These are phyloP conservation scores for Uria lomvia DNA, from an alignment of 2,113 vertebrate species.

Conservation along the genomic window DNA sequence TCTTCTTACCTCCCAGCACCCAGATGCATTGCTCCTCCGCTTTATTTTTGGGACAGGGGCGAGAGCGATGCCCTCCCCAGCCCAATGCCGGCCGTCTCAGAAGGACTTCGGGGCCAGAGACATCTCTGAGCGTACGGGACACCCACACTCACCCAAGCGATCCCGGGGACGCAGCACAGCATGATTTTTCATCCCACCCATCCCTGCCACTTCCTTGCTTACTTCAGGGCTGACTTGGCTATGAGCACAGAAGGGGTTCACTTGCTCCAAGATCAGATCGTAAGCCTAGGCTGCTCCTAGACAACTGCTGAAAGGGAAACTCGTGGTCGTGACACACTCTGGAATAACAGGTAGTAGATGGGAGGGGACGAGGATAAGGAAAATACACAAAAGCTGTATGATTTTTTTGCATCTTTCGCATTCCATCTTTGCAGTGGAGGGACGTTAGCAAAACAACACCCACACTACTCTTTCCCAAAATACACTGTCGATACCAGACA, in stretches of 20 bases:
- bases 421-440: neutral
- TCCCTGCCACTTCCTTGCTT: neutral
- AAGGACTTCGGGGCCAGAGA: neutral
- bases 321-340: neutral
- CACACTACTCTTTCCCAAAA: neutral
- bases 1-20: neutral
- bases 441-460: neutral
- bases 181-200: neutral
- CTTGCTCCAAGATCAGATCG: neutral
- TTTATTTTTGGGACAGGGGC: neutral
- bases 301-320: neutral
- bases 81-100: accelerated
- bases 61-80: neutral
- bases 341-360: neutral
- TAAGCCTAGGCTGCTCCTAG: neutral
- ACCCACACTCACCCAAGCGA: neutral
- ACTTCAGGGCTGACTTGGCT: accelerated
- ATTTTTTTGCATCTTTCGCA: neutral
- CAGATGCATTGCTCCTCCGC: neutral
- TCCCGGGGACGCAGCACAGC: neutral
- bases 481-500: neutral
- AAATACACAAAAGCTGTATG: neutral
- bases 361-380: neutral
- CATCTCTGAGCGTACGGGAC: accelerated
- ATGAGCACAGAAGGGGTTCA: neutral